phyloP scores from a whole-genome alignment of 2,113 vertebrate species.

The Phalacrocorax pelagicus region DNA sequence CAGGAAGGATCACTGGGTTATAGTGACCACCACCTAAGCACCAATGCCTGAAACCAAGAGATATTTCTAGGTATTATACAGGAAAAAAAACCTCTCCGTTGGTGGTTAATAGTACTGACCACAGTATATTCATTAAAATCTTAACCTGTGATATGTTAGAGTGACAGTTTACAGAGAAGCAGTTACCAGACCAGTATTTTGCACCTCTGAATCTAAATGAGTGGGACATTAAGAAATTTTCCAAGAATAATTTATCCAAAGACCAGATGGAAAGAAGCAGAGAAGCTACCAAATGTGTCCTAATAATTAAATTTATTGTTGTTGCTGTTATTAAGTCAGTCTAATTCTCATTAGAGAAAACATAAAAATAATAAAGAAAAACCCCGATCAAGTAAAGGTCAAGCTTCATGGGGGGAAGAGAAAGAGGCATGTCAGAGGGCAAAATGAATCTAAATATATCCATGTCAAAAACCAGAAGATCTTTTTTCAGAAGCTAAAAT shows the following conservation, averaged over 20 bases:
- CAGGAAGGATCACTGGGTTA: background rate
- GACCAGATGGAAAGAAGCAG: background rate
- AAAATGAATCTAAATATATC: background rate
- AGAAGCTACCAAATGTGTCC: background rate
- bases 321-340: background rate
- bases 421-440: background rate
- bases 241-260: background rate
- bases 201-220: background rate
- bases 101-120: background rate
- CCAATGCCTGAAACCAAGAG: background rate
- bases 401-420: background rate
- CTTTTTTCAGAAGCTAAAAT: background rate
- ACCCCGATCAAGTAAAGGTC: background rate
- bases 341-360: background rate
- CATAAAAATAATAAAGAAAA: background rate
- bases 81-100: background rate
- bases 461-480: background rate
- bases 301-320: background rate
- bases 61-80: background rate
- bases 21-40: background rate
- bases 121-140: background rate
- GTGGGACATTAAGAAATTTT: background rate
- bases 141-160: background rate
- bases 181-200: background rate
- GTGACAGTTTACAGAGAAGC: background rate